phyloP scores from a whole-genome alignment of 2,888 invertebrate species.

The Dicranocentrus wangi region DNA sequence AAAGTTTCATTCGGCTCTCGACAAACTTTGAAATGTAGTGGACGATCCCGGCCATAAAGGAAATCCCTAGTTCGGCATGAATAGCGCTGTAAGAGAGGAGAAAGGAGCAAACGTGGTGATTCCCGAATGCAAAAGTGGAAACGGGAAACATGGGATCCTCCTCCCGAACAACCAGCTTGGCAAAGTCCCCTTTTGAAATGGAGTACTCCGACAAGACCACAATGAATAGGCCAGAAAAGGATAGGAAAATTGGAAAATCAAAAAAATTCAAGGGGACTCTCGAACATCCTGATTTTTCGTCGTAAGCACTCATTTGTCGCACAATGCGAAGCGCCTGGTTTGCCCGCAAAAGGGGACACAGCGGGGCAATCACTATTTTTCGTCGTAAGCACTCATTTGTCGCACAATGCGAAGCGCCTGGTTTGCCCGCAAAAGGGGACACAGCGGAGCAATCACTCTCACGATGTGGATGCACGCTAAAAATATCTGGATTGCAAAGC shows the following conservation, averaged over 20 bases:
- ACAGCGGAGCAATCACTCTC: conserved; percentile 10
- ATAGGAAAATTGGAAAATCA: neutral
- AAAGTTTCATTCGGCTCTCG: conserved; percentile 8
- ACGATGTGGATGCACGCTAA: conserved; percentile 7
- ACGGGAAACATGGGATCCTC: conserved; percentile 24
- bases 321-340: conserved; percentile 2
- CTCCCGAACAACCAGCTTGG: neutral
- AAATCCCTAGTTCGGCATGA: conserved; percentile 28
- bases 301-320: neutral
- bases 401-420: neutral
- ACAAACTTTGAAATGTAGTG: conserved; percentile 39
- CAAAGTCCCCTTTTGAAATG: conserved; percentile 20
- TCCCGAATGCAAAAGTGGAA: conserved; percentile 1
- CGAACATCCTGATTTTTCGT: too few relatives aligned
- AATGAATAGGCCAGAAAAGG: neutral
- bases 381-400: conserved; percentile 18
- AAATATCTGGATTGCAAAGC: conserved; percentile 20
- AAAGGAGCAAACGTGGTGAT: neutral
- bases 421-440: neutral
- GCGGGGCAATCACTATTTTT: neutral
- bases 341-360: neutral
- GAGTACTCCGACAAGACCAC: conserved; percentile 6
- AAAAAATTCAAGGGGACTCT: too few relatives aligned
- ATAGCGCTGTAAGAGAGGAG: neutral
- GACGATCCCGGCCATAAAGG: conserved; percentile 30